Percentiles rank a stretch among this genome's conserved stretches.
Evolutionary conservation across 2,888 invertebrate species (phyloP).

Genomic region (Tridacna crocea): DNA sequence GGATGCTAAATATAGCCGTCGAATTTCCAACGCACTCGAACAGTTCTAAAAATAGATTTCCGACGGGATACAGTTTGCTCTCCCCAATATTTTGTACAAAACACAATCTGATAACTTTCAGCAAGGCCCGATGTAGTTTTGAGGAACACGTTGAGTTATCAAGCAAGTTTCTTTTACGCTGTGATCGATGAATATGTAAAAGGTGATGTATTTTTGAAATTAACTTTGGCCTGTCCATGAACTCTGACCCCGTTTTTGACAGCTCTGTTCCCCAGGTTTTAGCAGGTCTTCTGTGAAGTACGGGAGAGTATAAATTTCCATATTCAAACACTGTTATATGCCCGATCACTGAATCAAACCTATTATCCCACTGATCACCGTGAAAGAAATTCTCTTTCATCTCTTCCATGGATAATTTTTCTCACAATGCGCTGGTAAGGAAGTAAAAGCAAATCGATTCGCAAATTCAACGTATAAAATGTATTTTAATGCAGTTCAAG

Average conservation of each 20-base stretch:
- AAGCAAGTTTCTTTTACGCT: conserved; percentile 19
- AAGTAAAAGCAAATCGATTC: neutral
- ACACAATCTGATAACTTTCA: conserved; percentile 57
- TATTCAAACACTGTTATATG: conserved; percentile 50
- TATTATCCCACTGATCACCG: neutral
- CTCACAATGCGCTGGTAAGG: neutral
- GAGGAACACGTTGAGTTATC: conserved; percentile 30
- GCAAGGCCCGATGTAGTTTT: conserved; percentile 46
- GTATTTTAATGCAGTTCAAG: no score
- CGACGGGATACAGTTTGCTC: conserved; percentile 58
- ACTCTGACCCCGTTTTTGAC: conserved; percentile 30
- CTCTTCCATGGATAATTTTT: neutral
- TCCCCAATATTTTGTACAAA: conserved; percentile 60
- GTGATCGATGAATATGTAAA: conserved; percentile 41
- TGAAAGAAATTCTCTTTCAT: neutral
- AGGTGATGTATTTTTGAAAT: conserved; percentile 59
- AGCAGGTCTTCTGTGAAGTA: conserved; percentile 6
- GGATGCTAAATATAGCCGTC: conserved; percentile 65
- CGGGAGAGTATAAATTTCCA: conserved; percentile 49
- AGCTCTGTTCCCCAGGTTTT: conserved; percentile 3
- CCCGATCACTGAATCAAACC: conserved; percentile 35
- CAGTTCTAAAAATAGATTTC: conserved; percentile 65
- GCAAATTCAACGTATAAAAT: no score
- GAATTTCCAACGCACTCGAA: conserved; percentile 63
- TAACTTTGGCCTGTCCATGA: conserved; percentile 48